Evolutionary conservation across 92 coral and sea anemone species (phyloP).

Genomic region (Scolanthus callimorphus): DNA sequence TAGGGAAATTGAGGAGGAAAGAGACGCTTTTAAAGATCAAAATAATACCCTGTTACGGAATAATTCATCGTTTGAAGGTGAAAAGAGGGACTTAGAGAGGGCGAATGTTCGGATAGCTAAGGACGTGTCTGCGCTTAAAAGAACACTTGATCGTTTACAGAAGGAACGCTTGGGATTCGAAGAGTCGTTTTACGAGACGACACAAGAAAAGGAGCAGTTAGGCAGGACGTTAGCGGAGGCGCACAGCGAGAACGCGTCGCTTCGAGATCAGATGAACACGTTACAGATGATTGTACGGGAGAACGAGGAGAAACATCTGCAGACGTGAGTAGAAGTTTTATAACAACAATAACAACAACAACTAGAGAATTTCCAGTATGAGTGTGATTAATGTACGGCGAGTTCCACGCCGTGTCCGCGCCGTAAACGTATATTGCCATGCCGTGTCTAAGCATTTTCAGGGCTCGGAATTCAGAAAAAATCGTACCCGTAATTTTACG

Average conservation of each 20-base stretch:
- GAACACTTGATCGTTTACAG: slow-evolving; percentile 74
- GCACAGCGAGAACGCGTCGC: slow-evolving; percentile 45
- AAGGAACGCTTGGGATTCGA: slow-evolving; percentile 76
- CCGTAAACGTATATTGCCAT: too few relatives aligned
- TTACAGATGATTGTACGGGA: slow-evolving; percentile 47
- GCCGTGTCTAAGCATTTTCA: too few relatives aligned
- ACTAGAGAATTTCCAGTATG: too few relatives aligned
- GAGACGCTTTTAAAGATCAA: slow-evolving; percentile 40
- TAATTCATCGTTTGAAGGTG: slow-evolving; percentile 75
- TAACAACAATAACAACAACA: too few relatives aligned
- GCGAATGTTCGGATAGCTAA: slow-evolving; percentile 73
- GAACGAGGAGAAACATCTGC: slow-evolving; percentile 52
- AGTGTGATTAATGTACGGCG: too few relatives aligned
- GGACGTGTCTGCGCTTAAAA: slow-evolving; percentile 77
- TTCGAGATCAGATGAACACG: slow-evolving; percentile 51
- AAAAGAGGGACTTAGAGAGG: slow-evolving; percentile 66
- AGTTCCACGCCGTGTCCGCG: too few relatives aligned
- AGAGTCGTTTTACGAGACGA: slow-evolving; percentile 73
- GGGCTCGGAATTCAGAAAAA: too few relatives aligned
- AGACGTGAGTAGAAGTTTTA: slow-evolving; percentile 68
- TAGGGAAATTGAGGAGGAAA: slow-evolving; percentile 54
- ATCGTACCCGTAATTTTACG: too few relatives aligned
- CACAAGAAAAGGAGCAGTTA: slow-evolving; percentile 63
- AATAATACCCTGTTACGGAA: slow-evolving; percentile 52
- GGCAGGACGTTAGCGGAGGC: slow-evolving; percentile 57